Base-by-base conservation (phyloP, 2,888 invertebrate genomes). In the Pseudococcus viburni region DNA sequence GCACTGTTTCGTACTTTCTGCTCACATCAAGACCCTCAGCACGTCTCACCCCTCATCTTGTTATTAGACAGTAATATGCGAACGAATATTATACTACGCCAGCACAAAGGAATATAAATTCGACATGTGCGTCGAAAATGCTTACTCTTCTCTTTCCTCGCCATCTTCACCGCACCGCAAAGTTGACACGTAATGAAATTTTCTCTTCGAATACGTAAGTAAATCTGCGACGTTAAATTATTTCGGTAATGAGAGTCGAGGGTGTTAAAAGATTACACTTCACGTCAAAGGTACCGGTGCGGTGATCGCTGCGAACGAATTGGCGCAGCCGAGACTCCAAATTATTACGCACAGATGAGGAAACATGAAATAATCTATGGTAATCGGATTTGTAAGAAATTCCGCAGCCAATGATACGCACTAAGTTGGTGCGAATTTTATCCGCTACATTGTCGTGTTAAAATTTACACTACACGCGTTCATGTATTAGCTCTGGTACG, bases 241-340 rank as follows among this genome's bases (percentile, higher is more conserved):
- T 73, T 73, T 73, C 15, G 26, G 73, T 73, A 73, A 73, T 73
- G 26, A 73, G 73, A 19, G 73, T 73, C 19, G 73, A 73, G 26
- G 33, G 26, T 73, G 33, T 22, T 73, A 26, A 26, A 9, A 73
- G 73, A 73, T 73, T 73, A 33, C 12, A 73, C 26, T 33, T 33
- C n/a, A 46, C 8, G 46, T 46, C 46, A 8, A 46, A 46, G 46
- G 46, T 46, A 5, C 46, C 26, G 26, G 26, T 46, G 46, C 17
- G 64, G 19, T 19, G 64, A 64, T 64, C 15, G 64, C 15, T 64
- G 15, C 15, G 12, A 64, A 17, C 64, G 17, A 64, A 19, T 17
- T 64, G n/a, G 15, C 64, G 12, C 46, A 8, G 46, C 9, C 8
- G 8, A 12, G 9, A 46, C 9, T 46, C 2, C 26, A 3, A 33